Evolutionary conservation across 37 sponge, comb jelly and placozoan genomes (phyloP).

Genomic region (Crambe crambe): DNA sequence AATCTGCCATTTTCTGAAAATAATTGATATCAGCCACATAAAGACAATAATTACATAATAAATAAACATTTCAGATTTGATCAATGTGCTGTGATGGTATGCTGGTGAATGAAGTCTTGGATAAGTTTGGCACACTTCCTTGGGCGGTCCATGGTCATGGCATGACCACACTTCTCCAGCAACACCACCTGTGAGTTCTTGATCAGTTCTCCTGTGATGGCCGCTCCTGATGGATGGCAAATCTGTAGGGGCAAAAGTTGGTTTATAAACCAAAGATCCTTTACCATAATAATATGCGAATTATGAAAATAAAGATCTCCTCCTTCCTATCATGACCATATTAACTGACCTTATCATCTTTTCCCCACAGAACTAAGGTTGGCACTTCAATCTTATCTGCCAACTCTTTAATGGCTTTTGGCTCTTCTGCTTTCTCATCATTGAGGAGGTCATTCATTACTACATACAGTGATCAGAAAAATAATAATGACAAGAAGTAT

Average conservation of each 20-base stretch:
- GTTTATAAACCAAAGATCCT: neutral
- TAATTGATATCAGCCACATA: neutral
- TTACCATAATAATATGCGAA: neutral
- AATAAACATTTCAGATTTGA: neutral
- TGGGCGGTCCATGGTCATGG: constrained; percentile 66
- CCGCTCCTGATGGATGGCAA: constrained; percentile 69
- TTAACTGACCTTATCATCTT: constrained; percentile 55
- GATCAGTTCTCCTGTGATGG: constrained; percentile 35
- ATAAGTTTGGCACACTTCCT: constrained; percentile 58
- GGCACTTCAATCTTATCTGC: constrained; percentile 26
- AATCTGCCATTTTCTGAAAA: neutral
- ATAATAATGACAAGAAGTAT: neutral
- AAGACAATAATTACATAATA: neutral
- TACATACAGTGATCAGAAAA: constrained; percentile 17
- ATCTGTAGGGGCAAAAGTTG: constrained; percentile 31
- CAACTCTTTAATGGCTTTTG: constrained; percentile 5
- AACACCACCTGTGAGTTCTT: constrained; percentile 40
- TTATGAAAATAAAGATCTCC: too few species aligned
- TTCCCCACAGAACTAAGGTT: constrained; percentile 58
- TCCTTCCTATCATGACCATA: too few species aligned
- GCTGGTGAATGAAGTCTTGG: constrained; percentile 40
- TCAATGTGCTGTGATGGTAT: neutral
- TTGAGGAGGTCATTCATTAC: constrained; percentile 36
- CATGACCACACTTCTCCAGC: constrained; percentile 75
- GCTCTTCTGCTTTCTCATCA: neutral